These are phyloP conservation scores for Astropecten irregularis DNA, from an alignment of 53 echinoderm and acorn worm species.

Conservation along the genomic window DNA sequence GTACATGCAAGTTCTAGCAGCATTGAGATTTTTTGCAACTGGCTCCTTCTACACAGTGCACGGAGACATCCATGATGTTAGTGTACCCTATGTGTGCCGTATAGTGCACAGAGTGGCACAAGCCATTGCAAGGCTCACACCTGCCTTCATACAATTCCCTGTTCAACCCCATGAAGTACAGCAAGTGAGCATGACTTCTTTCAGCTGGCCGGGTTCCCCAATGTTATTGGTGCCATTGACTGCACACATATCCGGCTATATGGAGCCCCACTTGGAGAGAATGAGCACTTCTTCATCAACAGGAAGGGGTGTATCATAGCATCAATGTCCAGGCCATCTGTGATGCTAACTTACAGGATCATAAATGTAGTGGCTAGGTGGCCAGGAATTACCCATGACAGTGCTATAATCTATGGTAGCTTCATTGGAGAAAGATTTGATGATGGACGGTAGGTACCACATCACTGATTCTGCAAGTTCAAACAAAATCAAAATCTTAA, in stretches of 20 bases:
- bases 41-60: background rate
- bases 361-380: conserved; percentile 46
- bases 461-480: too few relatives aligned
- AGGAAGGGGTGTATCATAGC: conserved; percentile 35
- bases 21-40: background rate
- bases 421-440: conserved; percentile 3
- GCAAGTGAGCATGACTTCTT: background rate
- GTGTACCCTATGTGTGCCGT: background rate
- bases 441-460: background rate
- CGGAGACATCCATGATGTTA: background rate
- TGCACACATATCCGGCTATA: background rate
- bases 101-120: background rate
- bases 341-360: conserved; percentile 22
- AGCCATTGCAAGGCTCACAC: background rate
- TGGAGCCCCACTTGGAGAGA: conserved; percentile 7
- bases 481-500: too few relatives aligned
- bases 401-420: conserved; percentile 2
- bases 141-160: background rate
- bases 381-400: conserved; percentile 45
- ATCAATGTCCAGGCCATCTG: conserved; percentile 40
- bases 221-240: conserved; percentile 22
- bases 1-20: background rate
- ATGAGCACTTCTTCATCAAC: conserved; percentile 19
- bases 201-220: background rate
- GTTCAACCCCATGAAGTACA: background rate